Evolutionary conservation across 1,140 invertebrate genomes (phyloP), one percentile per base, ranked within the genome.

Genomic region (Panulirus ornatus): DNA sequence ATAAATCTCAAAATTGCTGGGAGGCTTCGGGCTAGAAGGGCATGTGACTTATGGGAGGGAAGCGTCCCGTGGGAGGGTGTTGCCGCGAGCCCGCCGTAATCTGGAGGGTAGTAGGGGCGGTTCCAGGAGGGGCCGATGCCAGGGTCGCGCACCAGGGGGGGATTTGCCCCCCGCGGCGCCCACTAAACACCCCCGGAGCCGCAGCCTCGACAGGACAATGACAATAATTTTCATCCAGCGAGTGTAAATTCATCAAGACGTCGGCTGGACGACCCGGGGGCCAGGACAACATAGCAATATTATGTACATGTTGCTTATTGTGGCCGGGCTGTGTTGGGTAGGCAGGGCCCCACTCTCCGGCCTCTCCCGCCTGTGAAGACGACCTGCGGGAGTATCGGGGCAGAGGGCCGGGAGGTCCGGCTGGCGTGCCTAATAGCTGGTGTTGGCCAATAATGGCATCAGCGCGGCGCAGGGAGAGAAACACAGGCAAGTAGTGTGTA

Each of bases 241-340:
- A 90, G 88, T 81, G 82, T 90, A 90, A 90, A 90, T 90, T 90
- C 88, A 90, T 90, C 88, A 84, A 90, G 82, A 40, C 66, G 88
- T 90, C 82, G 51, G 83, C 36, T n/a, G 71, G 47, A 47, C 51
- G 16, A 81, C 42, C 78, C 40, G 70, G 58, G 51, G 81, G 79
- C 51, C 58, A 27, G 81, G 40, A 83, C 79, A 83, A 83, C 79
- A 83, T 51, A n/a, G 79, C 54, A 34, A 38, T 66, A 40, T 83
- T 83, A 47, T 76, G 73, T 76, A 42, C 38, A 19, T 14, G 11
- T 58, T 58, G 51, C 51, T 58, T 19, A n/a, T n/a, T n/a, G n/a
- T 14, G 19, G 42, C 76, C 76, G 42, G 36, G 19, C 76, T 11
- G 22, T 22, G 51, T 58, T 58, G 51, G 51, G 11, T 11, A 22